Conservation (phyloP, 2,888 invertebrate species). For the Aproaerema taeniolella region DNA sequence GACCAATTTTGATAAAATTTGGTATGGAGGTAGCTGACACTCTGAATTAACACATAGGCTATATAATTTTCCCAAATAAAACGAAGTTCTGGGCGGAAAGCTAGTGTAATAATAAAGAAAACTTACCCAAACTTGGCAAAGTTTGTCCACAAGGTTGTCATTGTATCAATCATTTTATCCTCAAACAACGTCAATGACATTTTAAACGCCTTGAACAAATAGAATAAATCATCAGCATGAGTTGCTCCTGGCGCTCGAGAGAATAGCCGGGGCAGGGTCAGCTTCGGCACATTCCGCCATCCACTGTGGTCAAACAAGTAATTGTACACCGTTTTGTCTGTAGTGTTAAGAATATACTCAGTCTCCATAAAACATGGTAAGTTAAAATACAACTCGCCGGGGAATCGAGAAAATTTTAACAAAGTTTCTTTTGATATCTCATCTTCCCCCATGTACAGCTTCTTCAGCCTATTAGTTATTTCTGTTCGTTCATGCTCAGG, state of each 20-base stretch:
- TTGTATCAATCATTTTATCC: conserved; percentile 40
- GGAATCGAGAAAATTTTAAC: conserved; percentile 43
- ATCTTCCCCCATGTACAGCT: conserved; percentile 52
- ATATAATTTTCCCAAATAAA: no score
- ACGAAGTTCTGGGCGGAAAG: no score
- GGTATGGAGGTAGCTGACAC: no score
- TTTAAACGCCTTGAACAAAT: conserved; percentile 43
- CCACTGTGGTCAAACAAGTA: conserved; percentile 50
- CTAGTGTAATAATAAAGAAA: no score
- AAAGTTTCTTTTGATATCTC: conserved; percentile 35
- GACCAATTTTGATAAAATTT: no score
- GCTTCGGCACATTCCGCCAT: conserved; percentile 38
- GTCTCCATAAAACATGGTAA: conserved; percentile 44
- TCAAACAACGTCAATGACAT: conserved; percentile 36
- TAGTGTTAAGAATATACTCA: conserved; percentile 37
- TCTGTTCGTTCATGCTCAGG: conserved; percentile 28
- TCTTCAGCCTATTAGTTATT: conserved; percentile 36
- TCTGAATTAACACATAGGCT: no score
- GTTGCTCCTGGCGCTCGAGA: conserved; percentile 37
- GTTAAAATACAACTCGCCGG: conserved; percentile 41
- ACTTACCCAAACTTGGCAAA: conserved; percentile 57
- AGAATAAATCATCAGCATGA: conserved; percentile 56
- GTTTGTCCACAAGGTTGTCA: conserved; percentile 56
- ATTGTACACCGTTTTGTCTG: conserved; percentile 40
- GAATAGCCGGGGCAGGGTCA: conserved; percentile 23